phyloP scores from a whole-genome alignment of 2,113 vertebrate genomes.

The Heterocephalus glaber region DNA sequence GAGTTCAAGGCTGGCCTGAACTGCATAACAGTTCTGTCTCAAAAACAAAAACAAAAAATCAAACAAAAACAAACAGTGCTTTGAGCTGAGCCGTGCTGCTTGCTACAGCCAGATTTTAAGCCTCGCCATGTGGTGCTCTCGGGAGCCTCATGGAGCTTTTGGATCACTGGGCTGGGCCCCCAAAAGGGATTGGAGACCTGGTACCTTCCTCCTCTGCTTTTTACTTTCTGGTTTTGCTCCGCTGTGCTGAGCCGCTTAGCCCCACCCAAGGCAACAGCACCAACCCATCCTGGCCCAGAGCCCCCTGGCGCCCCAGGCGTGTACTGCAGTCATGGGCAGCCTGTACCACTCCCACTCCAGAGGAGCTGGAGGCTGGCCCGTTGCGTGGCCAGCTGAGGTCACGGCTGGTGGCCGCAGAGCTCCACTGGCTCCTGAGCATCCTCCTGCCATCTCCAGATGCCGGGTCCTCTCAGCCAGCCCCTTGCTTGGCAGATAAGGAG shows the following conservation, averaged over 20 bases:
- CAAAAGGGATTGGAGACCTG: background rate
- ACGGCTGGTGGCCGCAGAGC: fast-evolving
- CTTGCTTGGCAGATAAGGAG: background rate
- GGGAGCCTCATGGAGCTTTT: background rate
- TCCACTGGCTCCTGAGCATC: too few species aligned
- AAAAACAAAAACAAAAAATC: too few species aligned
- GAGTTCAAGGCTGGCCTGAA: background rate
- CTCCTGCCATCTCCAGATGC: too few species aligned
- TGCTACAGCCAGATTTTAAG: too few species aligned
- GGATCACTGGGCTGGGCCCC: background rate
- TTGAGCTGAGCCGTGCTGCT: background rate
- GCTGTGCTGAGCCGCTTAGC: too few species aligned
- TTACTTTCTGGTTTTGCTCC: background rate
- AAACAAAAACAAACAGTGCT: too few species aligned
- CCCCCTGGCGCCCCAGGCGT: background rate
- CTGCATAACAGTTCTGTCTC: too few species aligned
- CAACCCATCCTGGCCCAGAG: background rate
- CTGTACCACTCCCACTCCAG: too few species aligned
- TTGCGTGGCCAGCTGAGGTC: background rate
- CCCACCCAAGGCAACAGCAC: background rate
- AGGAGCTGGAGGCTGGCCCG: fast-evolving
- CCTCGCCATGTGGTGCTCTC: background rate
- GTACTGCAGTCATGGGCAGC: too few species aligned
- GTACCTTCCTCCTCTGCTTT: background rate
- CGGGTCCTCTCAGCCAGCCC: background rate